Evolutionary conservation across 2,888 invertebrate genomes (phyloP).

Genomic region (Drosophila colorata): DNA sequence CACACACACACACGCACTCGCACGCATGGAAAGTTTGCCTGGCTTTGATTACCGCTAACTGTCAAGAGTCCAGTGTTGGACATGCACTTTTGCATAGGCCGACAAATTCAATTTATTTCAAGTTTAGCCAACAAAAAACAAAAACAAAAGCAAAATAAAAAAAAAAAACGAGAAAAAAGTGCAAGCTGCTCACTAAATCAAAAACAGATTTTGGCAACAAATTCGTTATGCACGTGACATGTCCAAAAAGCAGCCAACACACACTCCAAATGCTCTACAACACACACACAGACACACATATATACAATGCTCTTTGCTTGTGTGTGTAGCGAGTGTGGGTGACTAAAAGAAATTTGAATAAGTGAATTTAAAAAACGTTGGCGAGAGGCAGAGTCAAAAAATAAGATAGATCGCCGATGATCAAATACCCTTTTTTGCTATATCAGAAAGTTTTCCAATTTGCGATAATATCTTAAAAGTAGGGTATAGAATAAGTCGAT

Average conservation of each 20-base stretch:
- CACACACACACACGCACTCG: slow-evolving; percentile 1
- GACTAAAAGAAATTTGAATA: slow-evolving; percentile 77
- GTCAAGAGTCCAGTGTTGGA: slow-evolving; percentile 65
- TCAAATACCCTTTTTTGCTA: background rate
- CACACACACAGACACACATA: slow-evolving; percentile 23
- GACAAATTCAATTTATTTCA: slow-evolving; percentile 76
- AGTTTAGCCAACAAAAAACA: slow-evolving; percentile 45
- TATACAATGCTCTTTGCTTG: slow-evolving; percentile 33
- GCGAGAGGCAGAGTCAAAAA: slow-evolving; percentile 36
- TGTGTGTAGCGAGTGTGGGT: slow-evolving; percentile 28
- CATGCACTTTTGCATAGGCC: slow-evolving; percentile 62
- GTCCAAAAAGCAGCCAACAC: slow-evolving; percentile 60
- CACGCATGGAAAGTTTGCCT: slow-evolving; percentile 37
- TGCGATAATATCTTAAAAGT: background rate
- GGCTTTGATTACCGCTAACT: slow-evolving; percentile 70
- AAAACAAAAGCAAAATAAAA: slow-evolving; percentile 8
- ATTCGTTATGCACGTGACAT: slow-evolving; percentile 81
- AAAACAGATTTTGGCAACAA: slow-evolving; percentile 80
- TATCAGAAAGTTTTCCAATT: background rate
- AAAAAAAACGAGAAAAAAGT: slow-evolving; percentile 54
- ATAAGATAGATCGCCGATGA: background rate
- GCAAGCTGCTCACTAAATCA: slow-evolving; percentile 78
- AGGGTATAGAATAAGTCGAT: too few species aligned
- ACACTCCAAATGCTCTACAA: slow-evolving; percentile 21
- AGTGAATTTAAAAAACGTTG: slow-evolving; percentile 78